These are phyloP conservation scores for Drosophila meridiana DNA, from an alignment of 2,888 invertebrate genomes.

Conservation along the genomic window DNA sequence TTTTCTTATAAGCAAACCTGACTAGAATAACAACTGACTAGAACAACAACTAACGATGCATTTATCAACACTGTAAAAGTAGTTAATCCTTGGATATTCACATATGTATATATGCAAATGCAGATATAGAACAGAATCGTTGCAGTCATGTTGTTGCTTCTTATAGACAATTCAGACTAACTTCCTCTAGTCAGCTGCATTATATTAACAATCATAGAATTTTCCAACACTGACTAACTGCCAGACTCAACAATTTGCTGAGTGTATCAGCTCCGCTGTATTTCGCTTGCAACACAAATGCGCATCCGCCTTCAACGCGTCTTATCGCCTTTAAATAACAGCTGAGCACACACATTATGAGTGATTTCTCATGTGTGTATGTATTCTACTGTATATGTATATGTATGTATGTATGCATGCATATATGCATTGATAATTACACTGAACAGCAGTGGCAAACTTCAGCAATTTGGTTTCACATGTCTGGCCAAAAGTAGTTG, in stretches of 20 bases:
- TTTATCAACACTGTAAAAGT: not conserved
- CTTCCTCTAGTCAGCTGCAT: not conserved
- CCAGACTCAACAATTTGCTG: not conserved
- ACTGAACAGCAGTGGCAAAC: slow-evolving; percentile 36
- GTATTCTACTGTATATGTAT: not conserved
- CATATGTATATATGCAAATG: not conserved
- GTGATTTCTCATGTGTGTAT: slow-evolving; percentile 33
- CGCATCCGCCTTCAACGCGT: slow-evolving; percentile 33
- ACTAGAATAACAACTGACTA: not conserved
- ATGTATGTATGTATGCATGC: not conserved
- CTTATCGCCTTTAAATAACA: slow-evolving; percentile 40
- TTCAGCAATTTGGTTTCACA: slow-evolving; percentile 45
- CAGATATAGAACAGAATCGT: not conserved
- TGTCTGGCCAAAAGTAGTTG: slow-evolving; percentile 47
- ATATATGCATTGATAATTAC: slow-evolving; percentile 43
- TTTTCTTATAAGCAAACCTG: not conserved
- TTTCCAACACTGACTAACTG: slow-evolving; percentile 28
- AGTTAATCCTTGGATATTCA: not conserved
- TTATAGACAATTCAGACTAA: not conserved
- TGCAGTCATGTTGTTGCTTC: not conserved
- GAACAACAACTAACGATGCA: not conserved
- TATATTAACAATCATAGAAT: not conserved
- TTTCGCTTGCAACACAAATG: slow-evolving; percentile 16
- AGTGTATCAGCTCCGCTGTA: slow-evolving; percentile 14
- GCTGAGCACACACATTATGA: slow-evolving; percentile 41